A percentile compares a stretch with the other conserved stretches of the same genome.
phyloP scores from a whole-genome alignment of 2,113 vertebrate species.

The Psophia crepitans region DNA sequence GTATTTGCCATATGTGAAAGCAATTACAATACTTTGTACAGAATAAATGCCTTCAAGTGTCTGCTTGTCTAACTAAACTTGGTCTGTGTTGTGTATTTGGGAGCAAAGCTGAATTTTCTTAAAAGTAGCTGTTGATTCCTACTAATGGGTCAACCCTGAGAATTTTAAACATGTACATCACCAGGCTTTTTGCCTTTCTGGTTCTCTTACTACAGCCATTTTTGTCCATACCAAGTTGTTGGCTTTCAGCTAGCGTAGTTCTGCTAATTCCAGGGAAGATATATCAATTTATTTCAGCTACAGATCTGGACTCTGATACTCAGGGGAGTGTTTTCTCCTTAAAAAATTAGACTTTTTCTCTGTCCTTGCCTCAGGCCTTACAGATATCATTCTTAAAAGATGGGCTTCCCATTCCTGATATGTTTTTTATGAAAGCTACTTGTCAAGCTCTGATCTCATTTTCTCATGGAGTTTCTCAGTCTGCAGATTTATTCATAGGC shows the following conservation, averaged over 20 bases:
- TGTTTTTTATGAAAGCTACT: background rate
- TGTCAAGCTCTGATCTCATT: background rate
- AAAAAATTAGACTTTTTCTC: background rate
- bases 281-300: background rate
- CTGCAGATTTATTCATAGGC: background rate
- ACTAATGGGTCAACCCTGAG: background rate
- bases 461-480: background rate
- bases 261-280: background rate
- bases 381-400: background rate
- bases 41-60: background rate
- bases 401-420: background rate
- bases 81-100: background rate
- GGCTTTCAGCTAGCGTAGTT: background rate
- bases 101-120: background rate
- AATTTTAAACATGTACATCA: background rate
- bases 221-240: background rate
- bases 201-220: background rate
- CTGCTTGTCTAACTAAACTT: background rate
- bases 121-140: background rate
- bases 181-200: background rate
- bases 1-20: constrained; percentile 25
- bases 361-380: background rate
- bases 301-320: background rate
- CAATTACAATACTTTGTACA: background rate
- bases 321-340: background rate